These are phyloP conservation scores for Drosophila asahinai DNA, from an alignment of 1,140 invertebrate species.

Conservation along the genomic window DNA sequence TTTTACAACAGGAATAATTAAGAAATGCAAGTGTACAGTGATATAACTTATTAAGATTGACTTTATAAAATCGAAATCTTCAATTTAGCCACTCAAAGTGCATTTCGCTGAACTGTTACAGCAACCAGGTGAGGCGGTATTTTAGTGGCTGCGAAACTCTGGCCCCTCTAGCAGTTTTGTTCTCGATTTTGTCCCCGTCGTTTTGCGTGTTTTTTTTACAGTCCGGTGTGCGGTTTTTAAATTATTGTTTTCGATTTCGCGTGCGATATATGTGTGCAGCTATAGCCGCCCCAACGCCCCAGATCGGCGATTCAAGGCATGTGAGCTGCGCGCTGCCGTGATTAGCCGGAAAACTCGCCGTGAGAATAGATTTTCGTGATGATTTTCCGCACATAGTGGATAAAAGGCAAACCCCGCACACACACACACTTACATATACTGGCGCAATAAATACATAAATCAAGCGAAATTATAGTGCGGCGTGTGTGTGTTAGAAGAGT, in stretches of 20 bases:
- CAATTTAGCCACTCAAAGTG: background rate
- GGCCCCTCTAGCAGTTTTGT: conserved; percentile 31
- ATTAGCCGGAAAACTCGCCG: conserved; percentile 11
- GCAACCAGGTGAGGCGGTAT: background rate
- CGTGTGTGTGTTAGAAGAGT: conserved; percentile 25
- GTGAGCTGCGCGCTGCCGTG: conserved; percentile 29
- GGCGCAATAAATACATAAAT: conserved; percentile 48
- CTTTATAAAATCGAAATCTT: background rate
- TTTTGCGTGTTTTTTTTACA: conserved; percentile 6
- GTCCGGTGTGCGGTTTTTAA: conserved; percentile 29
- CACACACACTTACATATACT: conserved; percentile 43
- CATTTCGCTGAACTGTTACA: background rate
- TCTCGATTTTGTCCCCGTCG: conserved; percentile 34
- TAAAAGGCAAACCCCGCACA: conserved; percentile 37
- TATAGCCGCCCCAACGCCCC: conserved; percentile 13
- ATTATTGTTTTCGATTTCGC: conserved; percentile 33
- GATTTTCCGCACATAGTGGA: conserved; percentile 52
- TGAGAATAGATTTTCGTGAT: conserved; percentile 46
- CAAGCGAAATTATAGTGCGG: conserved; percentile 50
- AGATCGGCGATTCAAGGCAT: conserved; percentile 23
- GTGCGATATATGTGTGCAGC: conserved; percentile 12
- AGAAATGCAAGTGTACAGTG: accelerated
- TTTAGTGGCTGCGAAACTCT: background rate
- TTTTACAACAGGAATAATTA: background rate
- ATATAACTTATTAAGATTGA: background rate